Evolutionary conservation across 2,888 invertebrate species (phyloP).

Genomic region (Eurytoma californica): DNA sequence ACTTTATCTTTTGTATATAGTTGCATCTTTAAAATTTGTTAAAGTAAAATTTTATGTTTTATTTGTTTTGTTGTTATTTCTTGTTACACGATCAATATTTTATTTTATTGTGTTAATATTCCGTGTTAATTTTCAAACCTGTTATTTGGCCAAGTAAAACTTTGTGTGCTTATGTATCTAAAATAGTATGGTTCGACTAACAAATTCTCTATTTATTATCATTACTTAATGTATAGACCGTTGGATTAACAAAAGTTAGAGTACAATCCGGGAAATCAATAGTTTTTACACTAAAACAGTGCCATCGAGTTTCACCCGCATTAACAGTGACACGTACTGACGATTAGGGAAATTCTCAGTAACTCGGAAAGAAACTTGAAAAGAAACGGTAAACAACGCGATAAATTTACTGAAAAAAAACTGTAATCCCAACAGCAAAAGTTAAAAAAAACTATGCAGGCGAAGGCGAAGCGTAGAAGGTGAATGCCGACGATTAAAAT

Average conservation of each 20-base stretch:
- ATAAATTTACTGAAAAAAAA: background rate
- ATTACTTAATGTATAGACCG: background rate
- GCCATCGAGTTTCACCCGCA: constrained; percentile 9
- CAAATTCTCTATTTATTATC: background rate
- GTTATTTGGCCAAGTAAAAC: no score
- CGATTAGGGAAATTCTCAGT: background rate
- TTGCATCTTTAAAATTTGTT: background rate
- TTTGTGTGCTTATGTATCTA: background rate
- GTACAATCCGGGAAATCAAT: constrained; percentile 30
- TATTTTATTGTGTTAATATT: no score
- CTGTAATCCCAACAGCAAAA: no score
- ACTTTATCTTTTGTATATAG: background rate
- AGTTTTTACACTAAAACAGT: constrained; percentile 2
- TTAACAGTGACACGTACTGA: background rate
- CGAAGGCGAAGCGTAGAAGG: no score
- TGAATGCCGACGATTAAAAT: no score
- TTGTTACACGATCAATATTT: no score
- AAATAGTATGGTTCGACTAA: background rate
- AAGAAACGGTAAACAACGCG: background rate
- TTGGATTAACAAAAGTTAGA: background rate
- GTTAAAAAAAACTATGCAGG: no score
- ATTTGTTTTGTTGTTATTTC: no score
- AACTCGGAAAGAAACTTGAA: background rate
- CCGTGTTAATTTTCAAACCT: no score
- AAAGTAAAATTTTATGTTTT: background rate